Base-by-base conservation (phyloP, 2,888 invertebrate genomes). In the Drosophila hamatofila region DNA sequence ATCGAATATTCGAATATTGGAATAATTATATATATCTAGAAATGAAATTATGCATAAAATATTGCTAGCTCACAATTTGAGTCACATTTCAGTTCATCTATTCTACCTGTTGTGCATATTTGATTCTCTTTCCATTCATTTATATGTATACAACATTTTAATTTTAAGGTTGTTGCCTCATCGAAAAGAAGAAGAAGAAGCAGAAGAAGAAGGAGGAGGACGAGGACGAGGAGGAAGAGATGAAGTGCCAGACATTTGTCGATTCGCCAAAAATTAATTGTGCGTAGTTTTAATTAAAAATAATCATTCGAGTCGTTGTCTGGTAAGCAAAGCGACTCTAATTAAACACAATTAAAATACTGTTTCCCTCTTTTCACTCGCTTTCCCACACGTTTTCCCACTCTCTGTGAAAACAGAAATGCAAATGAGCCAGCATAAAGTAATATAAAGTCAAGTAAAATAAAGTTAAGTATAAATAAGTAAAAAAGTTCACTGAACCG, bases 331-430 rank as follows among this genome's bases (percentile, higher is more conserved):
- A 71, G 64, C 77, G 67, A 79, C 78, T 76, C 82, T 86, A 88
- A 88, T 86, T 88, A 86, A 88, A 84, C 79, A 75, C 77, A 80
- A 87, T 87, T 83, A 82, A 88, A 83, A 78, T 74, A 52, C 65
- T 70, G 55, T 58, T 66, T 68, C 37, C 37, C 39, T 54, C 33
- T 46, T 44, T 49, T 54, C 37, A 37, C 44, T 48, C 41, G 33
- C 27, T 11, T 44, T 51, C 37, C n/a, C 25, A 52, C 46, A 41
- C 18, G 42, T 27, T 55, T 51, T 44, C 21, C 23, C 33, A 21
- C 48, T 68, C 55, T 51, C 57, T 60, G 30, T 67, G 65, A 56
- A 69, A 62, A 64, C 48, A 65, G 52, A 75, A 72, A 86, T 86
- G 86, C 83, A 83, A 83, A 83, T 86, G 83, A 83, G 83, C 65